Percentiles rank a stretch among this genome's conserved stretches.
Evolutionary conservation across 2,888 invertebrate species (phyloP).

Genomic region (Rotaria socialis): DNA sequence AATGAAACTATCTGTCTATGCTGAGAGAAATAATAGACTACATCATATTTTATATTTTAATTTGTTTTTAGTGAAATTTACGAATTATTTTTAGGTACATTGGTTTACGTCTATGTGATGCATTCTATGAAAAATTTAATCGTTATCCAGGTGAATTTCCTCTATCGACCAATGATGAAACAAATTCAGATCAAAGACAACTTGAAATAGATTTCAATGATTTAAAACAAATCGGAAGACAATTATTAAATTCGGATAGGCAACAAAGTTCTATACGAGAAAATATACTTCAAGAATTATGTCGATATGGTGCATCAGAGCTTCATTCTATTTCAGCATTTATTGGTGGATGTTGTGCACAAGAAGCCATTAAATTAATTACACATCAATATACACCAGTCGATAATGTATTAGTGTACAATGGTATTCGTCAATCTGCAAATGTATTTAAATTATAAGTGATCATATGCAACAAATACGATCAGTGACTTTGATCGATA

Average conservation of each 20-base stretch:
- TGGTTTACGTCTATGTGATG: conserved; percentile 22
- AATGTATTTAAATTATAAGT: conserved; percentile 75
- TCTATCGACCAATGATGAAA: conserved; percentile 51
- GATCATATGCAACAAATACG: too few relatives aligned
- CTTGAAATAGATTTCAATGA: conserved; percentile 75
- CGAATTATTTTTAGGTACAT: background rate
- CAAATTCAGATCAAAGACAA: conserved; percentile 75
- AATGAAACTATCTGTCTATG: too few relatives aligned
- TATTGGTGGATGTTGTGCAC: conserved; percentile 85
- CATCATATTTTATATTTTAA: too few relatives aligned
- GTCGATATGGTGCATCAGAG: conserved; percentile 85
- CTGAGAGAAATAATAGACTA: too few relatives aligned
- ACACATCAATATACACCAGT: conserved; percentile 93
- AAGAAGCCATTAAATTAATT: conserved; percentile 88
- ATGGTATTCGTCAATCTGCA: conserved; percentile 81
- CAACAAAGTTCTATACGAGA: conserved; percentile 40
- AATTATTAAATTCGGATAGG: conserved; percentile 83
- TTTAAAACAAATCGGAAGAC: conserved; percentile 69
- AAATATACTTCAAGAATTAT: conserved; percentile 48
- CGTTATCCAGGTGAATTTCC: conserved; percentile 75
- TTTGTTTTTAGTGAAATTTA: too few relatives aligned
- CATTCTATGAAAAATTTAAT: conserved; percentile 78
- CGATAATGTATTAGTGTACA: conserved; percentile 88
- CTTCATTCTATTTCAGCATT: conserved; percentile 88
- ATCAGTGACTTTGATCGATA: too few relatives aligned